These are phyloP conservation scores for Thryonomys swinderianus DNA, from an alignment of 2,113 vertebrate species.

Conservation along the genomic window DNA sequence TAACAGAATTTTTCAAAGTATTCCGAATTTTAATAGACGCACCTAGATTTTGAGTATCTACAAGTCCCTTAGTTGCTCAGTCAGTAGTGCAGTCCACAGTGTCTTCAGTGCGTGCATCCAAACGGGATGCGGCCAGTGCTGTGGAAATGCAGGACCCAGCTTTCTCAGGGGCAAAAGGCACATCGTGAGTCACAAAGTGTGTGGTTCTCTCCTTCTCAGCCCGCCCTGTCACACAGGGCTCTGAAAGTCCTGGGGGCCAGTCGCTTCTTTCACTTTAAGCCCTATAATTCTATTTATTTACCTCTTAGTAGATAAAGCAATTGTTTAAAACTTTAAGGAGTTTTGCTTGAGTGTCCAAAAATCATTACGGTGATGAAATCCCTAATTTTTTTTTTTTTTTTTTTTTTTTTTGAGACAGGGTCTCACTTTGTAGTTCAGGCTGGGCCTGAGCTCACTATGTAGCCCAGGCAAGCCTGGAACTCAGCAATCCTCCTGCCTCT, in stretches of 20 bases:
- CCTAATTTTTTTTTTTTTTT: background rate
- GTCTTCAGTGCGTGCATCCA: background rate
- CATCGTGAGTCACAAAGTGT: background rate
- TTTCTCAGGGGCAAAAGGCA: background rate
- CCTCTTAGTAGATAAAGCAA: background rate
- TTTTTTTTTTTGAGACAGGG: too few species aligned
- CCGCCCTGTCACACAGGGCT: background rate
- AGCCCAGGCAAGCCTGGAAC: too few species aligned
- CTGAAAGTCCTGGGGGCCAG: rapidly evolving
- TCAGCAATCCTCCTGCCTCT: too few species aligned
- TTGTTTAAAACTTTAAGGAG: background rate
- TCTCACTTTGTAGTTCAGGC: too few species aligned
- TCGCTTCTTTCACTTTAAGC: background rate
- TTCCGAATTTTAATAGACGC: background rate
- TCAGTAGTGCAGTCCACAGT: background rate
- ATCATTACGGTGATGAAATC: background rate
- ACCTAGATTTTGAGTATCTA: background rate
- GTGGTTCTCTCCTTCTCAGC: rapidly evolving
- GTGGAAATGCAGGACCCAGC: background rate
- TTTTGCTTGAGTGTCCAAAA: background rate
- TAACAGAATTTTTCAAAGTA: background rate
- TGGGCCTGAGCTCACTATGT: too few species aligned
- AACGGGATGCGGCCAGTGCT: background rate
- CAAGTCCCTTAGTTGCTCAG: background rate
- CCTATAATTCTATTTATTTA: background rate